phyloP scores from a whole-genome alignment of 2,113 vertebrate species.

The Tachysurus vachellii region DNA sequence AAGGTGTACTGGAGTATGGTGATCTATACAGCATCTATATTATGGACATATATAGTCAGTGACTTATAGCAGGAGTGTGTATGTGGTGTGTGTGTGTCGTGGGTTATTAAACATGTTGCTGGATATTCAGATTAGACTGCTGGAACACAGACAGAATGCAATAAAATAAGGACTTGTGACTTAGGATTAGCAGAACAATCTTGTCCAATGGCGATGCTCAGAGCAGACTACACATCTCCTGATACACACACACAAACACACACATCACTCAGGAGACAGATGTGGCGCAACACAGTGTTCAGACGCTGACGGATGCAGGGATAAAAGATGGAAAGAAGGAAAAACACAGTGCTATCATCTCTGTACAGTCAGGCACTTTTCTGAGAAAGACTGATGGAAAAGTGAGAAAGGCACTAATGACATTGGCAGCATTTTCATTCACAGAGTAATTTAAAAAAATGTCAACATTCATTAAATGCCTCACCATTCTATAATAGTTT shows the following conservation, averaged over 20 bases:
- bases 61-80: neutral
- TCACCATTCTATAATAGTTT: neutral
- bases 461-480: neutral
- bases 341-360: neutral
- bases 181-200: neutral
- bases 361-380: neutral
- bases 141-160: neutral
- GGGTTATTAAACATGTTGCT: neutral
- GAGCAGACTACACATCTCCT: neutral
- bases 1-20: neutral
- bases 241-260: neutral
- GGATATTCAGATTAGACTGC: neutral
- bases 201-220: neutral
- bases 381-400: neutral
- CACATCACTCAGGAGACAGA: neutral
- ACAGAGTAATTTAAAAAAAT: neutral
- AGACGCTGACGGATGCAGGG: constrained; percentile 1
- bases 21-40: neutral
- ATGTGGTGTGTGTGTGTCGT: neutral
- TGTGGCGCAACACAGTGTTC: constrained; percentile 3
- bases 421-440: neutral
- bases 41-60: neutral
- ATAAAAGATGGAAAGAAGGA: constrained; percentile 7
- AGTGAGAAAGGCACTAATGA: neutral
- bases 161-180: neutral